phyloP scores from a whole-genome alignment of 2,888 invertebrate species.

The Lasioglossum malachurum region DNA sequence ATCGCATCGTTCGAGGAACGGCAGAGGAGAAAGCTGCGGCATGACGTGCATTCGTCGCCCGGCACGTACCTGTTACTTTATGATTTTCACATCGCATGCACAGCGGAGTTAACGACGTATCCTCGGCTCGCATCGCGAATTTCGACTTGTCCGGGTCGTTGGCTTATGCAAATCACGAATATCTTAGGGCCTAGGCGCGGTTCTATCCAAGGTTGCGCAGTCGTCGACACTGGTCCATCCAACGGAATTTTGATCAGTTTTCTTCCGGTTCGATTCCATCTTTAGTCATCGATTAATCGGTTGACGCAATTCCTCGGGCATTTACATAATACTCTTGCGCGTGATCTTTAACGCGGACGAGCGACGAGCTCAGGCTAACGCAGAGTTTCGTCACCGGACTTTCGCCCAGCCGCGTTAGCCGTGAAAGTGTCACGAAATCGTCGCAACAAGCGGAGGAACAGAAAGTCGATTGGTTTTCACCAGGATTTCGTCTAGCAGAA shows the following conservation, averaged over 20 bases:
- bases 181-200: background rate
- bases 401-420: constrained; percentile 79
- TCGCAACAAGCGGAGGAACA: constrained; percentile 26
- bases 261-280: background rate
- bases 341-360: constrained; percentile 53
- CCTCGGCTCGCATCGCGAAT: constrained; percentile 1
- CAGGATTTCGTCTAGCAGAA: constrained; percentile 15
- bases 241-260: background rate
- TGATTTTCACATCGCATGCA: constrained; percentile 32
- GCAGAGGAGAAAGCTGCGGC: constrained; percentile 73
- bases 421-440: constrained; percentile 82
- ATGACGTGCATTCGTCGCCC: constrained; percentile 64
- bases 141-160: constrained; percentile 3
- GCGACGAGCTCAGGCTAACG: constrained; percentile 52
- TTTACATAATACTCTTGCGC: constrained; percentile 54
- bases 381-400: constrained; percentile 79
- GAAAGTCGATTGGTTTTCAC: constrained; percentile 41
- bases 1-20: constrained; percentile 48
- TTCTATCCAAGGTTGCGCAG: constrained; percentile 14
- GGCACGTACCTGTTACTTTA: constrained; percentile 40
- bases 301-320: constrained; percentile 49
- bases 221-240: background rate
- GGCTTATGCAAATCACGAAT: constrained; percentile 22
- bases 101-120: background rate
- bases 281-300: background rate